Base-by-base conservation (phyloP, 2,888 invertebrate genomes). In the Cryptocephalus primarius region DNA sequence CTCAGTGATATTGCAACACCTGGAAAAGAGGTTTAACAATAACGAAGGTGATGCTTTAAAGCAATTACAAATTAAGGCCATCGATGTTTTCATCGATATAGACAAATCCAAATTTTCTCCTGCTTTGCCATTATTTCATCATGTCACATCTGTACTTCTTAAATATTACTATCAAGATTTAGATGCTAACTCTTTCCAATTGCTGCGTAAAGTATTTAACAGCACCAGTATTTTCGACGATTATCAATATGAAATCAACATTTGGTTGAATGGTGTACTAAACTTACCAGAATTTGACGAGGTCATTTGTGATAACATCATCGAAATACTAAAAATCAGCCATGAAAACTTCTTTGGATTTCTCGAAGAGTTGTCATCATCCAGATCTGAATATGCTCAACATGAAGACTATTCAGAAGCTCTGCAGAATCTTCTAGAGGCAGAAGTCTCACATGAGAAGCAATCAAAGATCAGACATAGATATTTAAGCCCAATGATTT, bases 161-260 rank as follows among this genome's bases (percentile, higher is more conserved):
- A 43, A 71, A 70, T 61, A 72, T 70, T 63, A 69, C 73, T 53
- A 73, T 69, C 8, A 74, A 69, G 62, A 72, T 8, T 56, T 55
- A 13, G 53, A 55, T 43, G 40, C 52, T 13, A 63, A 65, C n/a
- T 60, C 56, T 14, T 55, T 60, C 44, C 40, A 39, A 32, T 53
- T 64, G 3, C 64, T 84, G 31, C 67, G 68, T 41, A 71, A 68
- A 42, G 74, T 87, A 48, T 75, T 88, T 31, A 73, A 71, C 55
- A 79, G 75, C 48, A 80, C 80, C 0, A 73, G 75, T 6, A 72
- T 84, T 52, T 87, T 87, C 62, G 79, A 82, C 60, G 75, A 74
- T 13, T 77, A 77, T 52, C 71, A 72, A 50, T 70, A 75, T 46
- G 85, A 88, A 69, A 77, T 85, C 39, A 77, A 82, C 61, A 70